Evolutionary conservation across 2,113 vertebrate genomes (phyloP).

Genomic region (Salvelinus namaycush): DNA sequence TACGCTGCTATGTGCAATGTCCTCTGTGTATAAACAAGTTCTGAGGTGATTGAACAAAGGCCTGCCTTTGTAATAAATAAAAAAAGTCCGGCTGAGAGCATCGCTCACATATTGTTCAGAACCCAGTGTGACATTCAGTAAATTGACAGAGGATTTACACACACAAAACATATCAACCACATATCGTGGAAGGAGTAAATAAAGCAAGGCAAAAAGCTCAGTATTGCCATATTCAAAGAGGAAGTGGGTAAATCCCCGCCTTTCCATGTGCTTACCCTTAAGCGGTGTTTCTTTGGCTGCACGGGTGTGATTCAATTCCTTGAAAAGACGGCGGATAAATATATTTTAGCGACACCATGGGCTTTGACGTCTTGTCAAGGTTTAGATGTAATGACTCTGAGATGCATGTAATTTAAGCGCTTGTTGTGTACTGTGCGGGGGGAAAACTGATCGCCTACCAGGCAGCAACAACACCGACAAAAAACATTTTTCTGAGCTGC

Average conservation of each 20-base stretch:
- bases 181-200: slow-evolving; percentile 16
- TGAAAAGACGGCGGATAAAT: slow-evolving; percentile 21
- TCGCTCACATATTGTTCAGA: background rate
- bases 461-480: slow-evolving; percentile 15
- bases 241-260: slow-evolving; percentile 22
- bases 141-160: background rate
- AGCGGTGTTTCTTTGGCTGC: slow-evolving; percentile 14
- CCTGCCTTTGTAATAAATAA: background rate
- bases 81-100: background rate
- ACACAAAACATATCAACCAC: background rate
- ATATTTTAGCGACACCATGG: slow-evolving; percentile 32
- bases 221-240: slow-evolving; percentile 29
- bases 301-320: slow-evolving; percentile 8
- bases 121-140: background rate
- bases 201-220: background rate
- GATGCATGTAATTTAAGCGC: slow-evolving; percentile 40
- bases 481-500: slow-evolving; percentile 19
- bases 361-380: slow-evolving; percentile 39
- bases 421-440: slow-evolving; percentile 8
- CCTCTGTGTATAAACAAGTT: background rate
- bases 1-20: slow-evolving; percentile 17
- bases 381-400: slow-evolving; percentile 30
- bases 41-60: background rate
- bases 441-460: slow-evolving; percentile 36
- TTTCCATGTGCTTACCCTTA: slow-evolving; percentile 11